Evolutionary conservation across 2,797 vertebrate species (phyloP), one percentile per base, ranked within the genome.

Genomic region (Tarsius wallacei): DNA sequence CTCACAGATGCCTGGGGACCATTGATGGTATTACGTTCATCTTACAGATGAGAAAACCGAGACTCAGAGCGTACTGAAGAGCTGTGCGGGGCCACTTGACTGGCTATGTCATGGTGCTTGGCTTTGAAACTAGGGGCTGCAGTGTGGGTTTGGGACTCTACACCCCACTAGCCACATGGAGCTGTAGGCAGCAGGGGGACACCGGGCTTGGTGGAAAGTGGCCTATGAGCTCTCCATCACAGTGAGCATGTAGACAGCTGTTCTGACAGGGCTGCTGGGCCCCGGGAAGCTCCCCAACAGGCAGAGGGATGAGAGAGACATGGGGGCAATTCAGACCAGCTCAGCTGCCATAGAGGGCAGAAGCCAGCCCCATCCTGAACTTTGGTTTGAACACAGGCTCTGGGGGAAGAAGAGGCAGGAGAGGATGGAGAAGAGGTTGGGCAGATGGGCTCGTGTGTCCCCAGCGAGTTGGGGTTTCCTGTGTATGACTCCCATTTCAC

Each of bases 281-380:
- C 53, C 5, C 0, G 0, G 53, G 83, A 83, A 74, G 42, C 55
- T 49, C n/a, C 66, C 15, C 55, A 66, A 1, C 49, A n/a, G 26
- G 87, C 14, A 66, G 59, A 84, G 55, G 61, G 11, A 31, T 21
- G 4, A 24, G 70, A 1, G 31, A 57, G 33, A 63, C 64, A 16
- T 0, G 4, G 33, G 49, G 61, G 5, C 5, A 21, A 31, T 73
- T 90, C n/a, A 26, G 33, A 80, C 51, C 42, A 15, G 10, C 10
- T 53, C 71, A 0, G 8, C 11, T 19, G 36, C 36, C 13, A 0
- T 0, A 0, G 28, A 36, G 5, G 11, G 57, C 57, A 0, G 14
- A 64, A 70, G 36, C 78, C 47, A 15, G 2, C 22, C 22, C n/a
- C 1, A 1, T 28, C 36, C 68, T n/a, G 59, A 70, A 10, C 59